These are phyloP conservation scores for Sinella curviseta DNA, from an alignment of 1,140 invertebrate genomes.

Conservation along the genomic window DNA sequence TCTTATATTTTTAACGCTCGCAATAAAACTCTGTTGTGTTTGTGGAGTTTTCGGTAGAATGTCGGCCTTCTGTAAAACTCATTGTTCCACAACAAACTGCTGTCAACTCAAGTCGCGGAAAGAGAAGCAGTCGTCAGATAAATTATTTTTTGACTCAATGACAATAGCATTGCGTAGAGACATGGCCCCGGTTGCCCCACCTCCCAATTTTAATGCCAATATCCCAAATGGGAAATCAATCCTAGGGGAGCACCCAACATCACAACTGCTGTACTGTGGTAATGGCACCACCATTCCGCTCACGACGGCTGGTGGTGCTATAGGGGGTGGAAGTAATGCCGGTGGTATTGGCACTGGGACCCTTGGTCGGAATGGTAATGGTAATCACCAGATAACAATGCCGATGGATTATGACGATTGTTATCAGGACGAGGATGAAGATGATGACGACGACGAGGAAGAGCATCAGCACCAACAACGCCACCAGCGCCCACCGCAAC, in stretches of 20 bases:
- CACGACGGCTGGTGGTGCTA: neutral
- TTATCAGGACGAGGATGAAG: neutral
- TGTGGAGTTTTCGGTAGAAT: constrained; percentile 12
- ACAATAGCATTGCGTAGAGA: constrained; percentile 22
- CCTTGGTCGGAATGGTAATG: constrained; percentile 30
- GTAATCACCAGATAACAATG: constrained; percentile 25
- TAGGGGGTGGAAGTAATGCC: neutral
- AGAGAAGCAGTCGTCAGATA: constrained; percentile 33
- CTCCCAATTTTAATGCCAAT: constrained; percentile 37
- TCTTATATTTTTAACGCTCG: constrained; percentile 35
- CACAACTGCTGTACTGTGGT: constrained; percentile 31
- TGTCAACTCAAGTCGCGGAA: constrained; percentile 18
- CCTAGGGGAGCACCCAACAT: constrained; percentile 6
- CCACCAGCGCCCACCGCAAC: constrained; percentile 1
- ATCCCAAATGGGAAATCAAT: constrained; percentile 36
- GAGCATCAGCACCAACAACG: neutral
- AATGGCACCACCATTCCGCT: constrained; percentile 6
- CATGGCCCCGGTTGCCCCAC: constrained; percentile 26
- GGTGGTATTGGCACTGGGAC: neutral
- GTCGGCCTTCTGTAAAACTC: neutral
- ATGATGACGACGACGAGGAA: constrained; percentile 19
- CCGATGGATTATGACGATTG: constrained; percentile 31
- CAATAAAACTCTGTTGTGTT: constrained; percentile 39
- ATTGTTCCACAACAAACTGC: constrained; percentile 1
- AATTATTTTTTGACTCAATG: constrained; percentile 25